Evolutionary conservation across 2,113 vertebrate genomes (phyloP), one percentile per base, ranked within the genome.

Genomic region (Chitala chitala): DNA sequence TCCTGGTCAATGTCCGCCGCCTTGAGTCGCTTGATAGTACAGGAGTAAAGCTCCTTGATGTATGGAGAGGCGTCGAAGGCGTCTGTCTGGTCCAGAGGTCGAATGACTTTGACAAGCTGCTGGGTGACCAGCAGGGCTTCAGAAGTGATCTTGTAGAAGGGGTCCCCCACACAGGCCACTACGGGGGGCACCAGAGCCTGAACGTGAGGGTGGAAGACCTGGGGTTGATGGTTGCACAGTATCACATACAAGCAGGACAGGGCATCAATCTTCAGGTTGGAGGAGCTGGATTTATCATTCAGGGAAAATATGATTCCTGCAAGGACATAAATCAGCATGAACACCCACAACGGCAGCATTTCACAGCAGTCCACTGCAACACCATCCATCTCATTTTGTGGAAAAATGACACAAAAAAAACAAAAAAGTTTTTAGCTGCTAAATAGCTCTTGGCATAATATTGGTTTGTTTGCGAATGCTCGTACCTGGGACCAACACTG

Each of bases 1-100:
- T 99, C 97, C 86, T 99, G 97, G 87, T 99, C 97, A 81, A 99
- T 99, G 86, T 99, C 97, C 9, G 97, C 97, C 42, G 97, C 97
- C 86, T 98, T 98, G 69, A 99, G 90, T 53, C 96, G 93, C 81
- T 91, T 95, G 83, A 98, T 95, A 36, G 97, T 99, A 81, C 97
- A 99, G 75, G 92, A 92, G 86, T 98, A 99, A 33, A 99, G 83
- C 87, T 99, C 97, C 75, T 90, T 92, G 83, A 99, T 98, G 84
- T 99, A 99, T 71, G 95, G 95, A 76, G 92, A 89, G 79, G 95
- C 95, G 86, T 99, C 95, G 64, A 98, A 99, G 24, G 91, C 92
- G 74, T 94, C 93, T 3, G 92, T 86, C 69, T 93, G 92, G 81
- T 98, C 95, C 80, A 99, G 89, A 73, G 97, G 97, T 76, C 96